Percentiles rank a stretch among this genome's conserved stretches.
phyloP scores from a whole-genome alignment of 2,888 invertebrate species.

The Aplocera efformata region DNA sequence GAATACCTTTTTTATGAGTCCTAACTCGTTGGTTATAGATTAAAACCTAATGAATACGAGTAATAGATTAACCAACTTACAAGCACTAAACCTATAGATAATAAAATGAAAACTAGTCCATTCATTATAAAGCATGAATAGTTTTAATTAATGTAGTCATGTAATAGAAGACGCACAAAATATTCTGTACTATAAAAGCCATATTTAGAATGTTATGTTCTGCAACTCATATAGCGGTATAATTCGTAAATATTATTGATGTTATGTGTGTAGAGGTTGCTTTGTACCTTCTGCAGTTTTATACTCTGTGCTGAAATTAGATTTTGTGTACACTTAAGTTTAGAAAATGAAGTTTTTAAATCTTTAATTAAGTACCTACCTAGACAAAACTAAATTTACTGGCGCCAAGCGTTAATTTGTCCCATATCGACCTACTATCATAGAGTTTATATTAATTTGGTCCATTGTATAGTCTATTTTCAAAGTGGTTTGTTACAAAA shows the following conservation, averaged over 20 bases:
- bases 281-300: slow-evolving; percentile 39
- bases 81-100: no score
- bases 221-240: slow-evolving; percentile 18
- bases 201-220: slow-evolving; percentile 38
- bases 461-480: slow-evolving; percentile 1
- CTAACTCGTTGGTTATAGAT: no score
- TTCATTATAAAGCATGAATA: slow-evolving; percentile 20
- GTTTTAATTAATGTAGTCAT: slow-evolving; percentile 40
- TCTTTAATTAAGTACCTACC: no score
- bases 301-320: slow-evolving; percentile 30
- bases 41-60: no score
- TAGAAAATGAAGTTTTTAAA: neutral
- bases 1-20: no score
- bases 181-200: slow-evolving; percentile 42
- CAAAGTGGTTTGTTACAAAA: neutral
- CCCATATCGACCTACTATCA: no score
- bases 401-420: slow-evolving; percentile 7
- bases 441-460: no score
- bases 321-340: slow-evolving; percentile 6
- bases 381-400: neutral
- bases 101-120: no score
- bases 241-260: slow-evolving; percentile 31
- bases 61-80: no score
- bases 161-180: slow-evolving; percentile 69
- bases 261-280: slow-evolving; percentile 45